Base-by-base conservation (phyloP, 2,797 vertebrate genomes). In the Chromis chromis region DNA sequence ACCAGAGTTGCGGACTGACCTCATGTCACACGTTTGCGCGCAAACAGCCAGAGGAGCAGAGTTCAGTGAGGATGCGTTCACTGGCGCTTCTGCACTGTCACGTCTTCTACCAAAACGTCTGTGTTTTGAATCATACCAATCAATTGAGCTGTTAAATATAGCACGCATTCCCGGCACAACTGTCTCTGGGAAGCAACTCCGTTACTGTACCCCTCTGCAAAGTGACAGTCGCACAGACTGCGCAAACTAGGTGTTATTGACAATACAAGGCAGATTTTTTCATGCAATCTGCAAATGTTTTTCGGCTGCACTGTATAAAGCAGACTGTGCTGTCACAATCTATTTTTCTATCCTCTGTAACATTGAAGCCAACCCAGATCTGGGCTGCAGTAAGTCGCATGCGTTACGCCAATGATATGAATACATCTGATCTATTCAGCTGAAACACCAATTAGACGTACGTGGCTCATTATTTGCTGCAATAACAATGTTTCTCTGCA, bases 121-220 rank as follows among this genome's bases (percentile, higher is more conserved):
- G 5, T 65, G 36, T 84, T 79, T 74, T 70, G 55, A 79, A 75
- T 85, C 66, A 70, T 54, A 67, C 48, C 66, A 74, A 62, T 84
- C 77, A 82, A 58, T 79, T 57, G 6, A 39, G 50, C 40, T 56
- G 77, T 73, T 79, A 86, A 79, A 88, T 84, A 74, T 83, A 80
- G 70, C 46, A 48, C 28, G 25, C 46, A 76, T 86, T 88, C 72
- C 78, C 40, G 59, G 70, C 54, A 80, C 62, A 19, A 57, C 44
- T 59, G 59, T 81, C 36, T 71, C 44, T 65, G 56, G 66, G 67
- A 78, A 66, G 74, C 70, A 61, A 71, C 66, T 78, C 48, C 55
- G 46, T 82, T 82, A 61, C 46, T 66, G 24, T 36, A 22, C 8
- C n/a, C 19, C 46, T 74, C 49, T 68, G 55, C 16, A 79, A 62